Conservation (phyloP, 2,797 vertebrate genomes). For the Pangasius mekongensis region DNA sequence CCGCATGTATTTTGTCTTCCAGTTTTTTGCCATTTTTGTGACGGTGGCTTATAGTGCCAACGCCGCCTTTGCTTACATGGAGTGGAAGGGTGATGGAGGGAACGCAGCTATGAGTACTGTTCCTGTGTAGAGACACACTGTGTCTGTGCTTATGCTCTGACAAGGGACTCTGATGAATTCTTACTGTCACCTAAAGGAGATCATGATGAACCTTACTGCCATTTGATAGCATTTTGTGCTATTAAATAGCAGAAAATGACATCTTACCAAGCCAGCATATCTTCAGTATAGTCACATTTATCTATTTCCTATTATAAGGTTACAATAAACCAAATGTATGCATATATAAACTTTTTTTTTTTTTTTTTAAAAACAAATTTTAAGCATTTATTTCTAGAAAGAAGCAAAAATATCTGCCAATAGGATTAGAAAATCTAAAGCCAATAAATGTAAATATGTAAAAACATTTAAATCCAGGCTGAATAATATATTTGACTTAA, state of each 20-base stretch:
- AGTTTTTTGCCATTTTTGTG: constrained; percentile 87
- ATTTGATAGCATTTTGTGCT: neutral
- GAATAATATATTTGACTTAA: neutral
- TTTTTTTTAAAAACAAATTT: neutral
- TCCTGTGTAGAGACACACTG: constrained; percentile 65
- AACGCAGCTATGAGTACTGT: constrained; percentile 82
- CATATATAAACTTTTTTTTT: neutral
- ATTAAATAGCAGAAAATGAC: neutral
- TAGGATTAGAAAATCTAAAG: neutral
- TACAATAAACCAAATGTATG: neutral
- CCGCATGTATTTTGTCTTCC: constrained; percentile 33
- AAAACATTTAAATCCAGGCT: neutral
- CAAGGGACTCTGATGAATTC: constrained; percentile 1
- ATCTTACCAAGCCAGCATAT: neutral
- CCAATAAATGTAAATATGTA: neutral
- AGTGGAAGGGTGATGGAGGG: constrained; percentile 82
- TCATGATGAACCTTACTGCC: neutral
- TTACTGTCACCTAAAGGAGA: neutral
- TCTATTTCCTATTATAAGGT: neutral
- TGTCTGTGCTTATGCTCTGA: neutral
- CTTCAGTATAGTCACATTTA: neutral
- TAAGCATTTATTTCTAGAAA: neutral
- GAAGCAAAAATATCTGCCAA: neutral
- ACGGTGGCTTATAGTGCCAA: constrained; percentile 81
- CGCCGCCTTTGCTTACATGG: constrained; percentile 84